Conservation (phyloP, 2,113 vertebrate genomes). For the Pheucticus melanocephalus region DNA sequence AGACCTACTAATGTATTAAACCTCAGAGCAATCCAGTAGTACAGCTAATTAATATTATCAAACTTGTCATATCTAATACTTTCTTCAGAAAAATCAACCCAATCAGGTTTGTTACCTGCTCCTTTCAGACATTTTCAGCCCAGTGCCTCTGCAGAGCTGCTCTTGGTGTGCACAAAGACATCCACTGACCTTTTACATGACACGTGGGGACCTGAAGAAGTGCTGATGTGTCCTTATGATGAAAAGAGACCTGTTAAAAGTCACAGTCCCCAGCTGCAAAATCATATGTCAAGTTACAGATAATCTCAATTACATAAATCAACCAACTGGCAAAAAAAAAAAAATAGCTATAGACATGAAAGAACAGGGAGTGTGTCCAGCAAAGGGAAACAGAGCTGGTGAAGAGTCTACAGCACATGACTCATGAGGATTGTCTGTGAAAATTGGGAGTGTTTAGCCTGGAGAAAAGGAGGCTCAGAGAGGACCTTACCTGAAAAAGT, state of each 20-base stretch:
- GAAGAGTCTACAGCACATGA: neutral
- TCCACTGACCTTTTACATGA: neutral
- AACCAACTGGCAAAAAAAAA: neutral
- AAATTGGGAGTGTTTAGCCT: neutral
- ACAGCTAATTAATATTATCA: neutral
- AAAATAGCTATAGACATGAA: neutral
- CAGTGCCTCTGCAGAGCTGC: neutral
- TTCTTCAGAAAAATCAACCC: neutral
- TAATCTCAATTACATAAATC: neutral
- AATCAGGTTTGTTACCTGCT: neutral
- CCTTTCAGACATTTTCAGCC: neutral
- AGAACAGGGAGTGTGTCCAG: neutral
- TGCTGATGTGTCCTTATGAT: accelerated
- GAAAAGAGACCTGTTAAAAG: neutral
- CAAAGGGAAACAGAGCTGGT: neutral
- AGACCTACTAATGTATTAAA: neutral
- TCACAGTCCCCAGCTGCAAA: neutral
- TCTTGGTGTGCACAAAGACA: neutral
- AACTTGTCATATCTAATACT: neutral
- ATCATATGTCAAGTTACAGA: neutral
- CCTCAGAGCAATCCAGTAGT: neutral
- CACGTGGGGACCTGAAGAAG: accelerated
- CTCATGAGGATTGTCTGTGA: neutral
- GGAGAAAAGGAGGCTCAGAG: neutral
- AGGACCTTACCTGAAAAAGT: no score